Conservation (phyloP, 92 coral and sea anemone species). For the Blastomussa wellsi region DNA sequence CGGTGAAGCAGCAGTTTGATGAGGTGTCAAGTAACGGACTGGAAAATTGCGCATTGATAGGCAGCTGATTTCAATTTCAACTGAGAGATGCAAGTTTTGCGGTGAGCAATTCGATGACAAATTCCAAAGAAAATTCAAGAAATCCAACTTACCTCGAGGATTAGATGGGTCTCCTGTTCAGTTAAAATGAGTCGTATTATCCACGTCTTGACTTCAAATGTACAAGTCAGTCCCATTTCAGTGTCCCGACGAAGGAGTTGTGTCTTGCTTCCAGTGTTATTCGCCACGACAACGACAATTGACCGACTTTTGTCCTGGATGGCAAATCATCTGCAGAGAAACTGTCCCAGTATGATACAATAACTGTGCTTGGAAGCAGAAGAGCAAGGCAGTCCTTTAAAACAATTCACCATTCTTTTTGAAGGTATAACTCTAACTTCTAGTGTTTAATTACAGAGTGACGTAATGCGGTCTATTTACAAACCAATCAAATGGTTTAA, state of each 20-base stretch:
- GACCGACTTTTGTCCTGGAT: background rate
- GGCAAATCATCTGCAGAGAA: background rate
- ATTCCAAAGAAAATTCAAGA: background rate
- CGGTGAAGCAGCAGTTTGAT: background rate
- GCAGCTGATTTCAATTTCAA: background rate
- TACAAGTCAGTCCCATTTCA: background rate
- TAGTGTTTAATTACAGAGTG: constrained; percentile 4
- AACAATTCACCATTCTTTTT: background rate
- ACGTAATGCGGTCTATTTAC: background rate
- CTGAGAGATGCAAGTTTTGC: background rate
- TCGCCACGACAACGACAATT: background rate
- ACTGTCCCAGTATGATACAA: background rate
- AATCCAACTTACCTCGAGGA: background rate
- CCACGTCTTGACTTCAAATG: background rate
- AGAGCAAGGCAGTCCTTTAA: no score
- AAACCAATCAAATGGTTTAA: constrained; percentile 7
- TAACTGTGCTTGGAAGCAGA: background rate
- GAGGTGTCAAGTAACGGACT: background rate
- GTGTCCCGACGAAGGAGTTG: background rate
- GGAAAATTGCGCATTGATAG: background rate
- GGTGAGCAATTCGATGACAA: background rate
- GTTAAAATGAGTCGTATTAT: background rate
- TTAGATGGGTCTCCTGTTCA: background rate
- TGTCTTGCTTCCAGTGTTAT: background rate
- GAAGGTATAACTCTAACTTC: background rate